phyloP scores from a whole-genome alignment of 2,113 vertebrate genomes.

The Cyanoderma ruficeps region DNA sequence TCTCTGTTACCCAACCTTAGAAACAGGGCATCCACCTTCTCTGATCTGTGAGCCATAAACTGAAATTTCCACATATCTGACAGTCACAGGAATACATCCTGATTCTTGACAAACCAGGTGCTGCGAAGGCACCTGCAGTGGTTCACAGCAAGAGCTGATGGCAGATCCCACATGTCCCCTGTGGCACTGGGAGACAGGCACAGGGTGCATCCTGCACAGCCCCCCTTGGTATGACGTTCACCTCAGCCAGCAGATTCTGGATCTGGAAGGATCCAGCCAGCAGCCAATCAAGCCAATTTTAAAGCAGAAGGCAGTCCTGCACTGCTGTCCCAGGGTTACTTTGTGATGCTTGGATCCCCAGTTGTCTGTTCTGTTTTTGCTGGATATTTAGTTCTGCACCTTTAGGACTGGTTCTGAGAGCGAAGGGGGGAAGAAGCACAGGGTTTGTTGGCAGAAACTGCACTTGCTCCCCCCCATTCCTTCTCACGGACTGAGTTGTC shows the following conservation, averaged over 20 bases:
- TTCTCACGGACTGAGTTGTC: not conserved
- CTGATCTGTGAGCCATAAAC: not conserved
- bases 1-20: not conserved
- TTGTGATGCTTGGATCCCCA: not conserved
- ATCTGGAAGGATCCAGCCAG: not conserved
- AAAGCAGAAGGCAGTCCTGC: not conserved
- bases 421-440: not conserved
- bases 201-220: accelerated
- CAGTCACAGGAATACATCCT: not conserved
- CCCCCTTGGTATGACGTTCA: not conserved
- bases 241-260: not conserved
- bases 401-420: not conserved
- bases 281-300: not conserved
- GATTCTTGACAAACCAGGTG: not conserved
- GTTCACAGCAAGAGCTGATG: not conserved
- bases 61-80: accelerated
- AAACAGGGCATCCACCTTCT: not conserved
- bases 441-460: not conserved
- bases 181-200: accelerated
- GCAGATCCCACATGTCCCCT: accelerated
- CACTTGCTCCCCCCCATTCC: not conserved
- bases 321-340: not conserved
- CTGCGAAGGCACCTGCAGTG: not conserved
- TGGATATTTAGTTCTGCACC: not conserved
- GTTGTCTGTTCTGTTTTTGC: not conserved